A percentile compares a stretch with the other conserved stretches of the same genome.
These are phyloP conservation scores for Trochalopteron elliotii DNA, from an alignment of 2,113 vertebrate genomes.

Conservation along the genomic window DNA sequence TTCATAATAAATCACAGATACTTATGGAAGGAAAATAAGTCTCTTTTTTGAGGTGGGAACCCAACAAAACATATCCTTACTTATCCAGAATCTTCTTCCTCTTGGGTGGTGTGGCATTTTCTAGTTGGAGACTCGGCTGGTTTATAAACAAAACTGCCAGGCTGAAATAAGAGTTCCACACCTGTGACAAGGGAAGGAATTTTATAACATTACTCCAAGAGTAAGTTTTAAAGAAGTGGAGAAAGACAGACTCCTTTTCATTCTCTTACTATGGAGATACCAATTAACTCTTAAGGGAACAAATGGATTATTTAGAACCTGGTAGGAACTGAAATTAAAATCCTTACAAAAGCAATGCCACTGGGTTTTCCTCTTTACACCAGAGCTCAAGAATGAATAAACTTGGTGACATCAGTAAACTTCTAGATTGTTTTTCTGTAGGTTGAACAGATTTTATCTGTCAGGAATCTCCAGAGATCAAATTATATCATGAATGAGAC, in stretches of 20 bases:
- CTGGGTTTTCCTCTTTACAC: background rate
- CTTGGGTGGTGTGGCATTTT: slow-evolving; percentile 87
- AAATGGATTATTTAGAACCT: background rate
- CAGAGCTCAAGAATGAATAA: background rate
- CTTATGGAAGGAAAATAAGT: background rate
- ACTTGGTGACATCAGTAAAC: background rate
- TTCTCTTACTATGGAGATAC: background rate
- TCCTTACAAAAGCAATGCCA: background rate
- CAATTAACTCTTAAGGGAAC: background rate
- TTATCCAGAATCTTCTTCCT: slow-evolving; percentile 95
- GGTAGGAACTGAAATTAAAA: background rate
- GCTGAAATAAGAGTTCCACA: slow-evolving; percentile 99
- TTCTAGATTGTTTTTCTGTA: background rate
- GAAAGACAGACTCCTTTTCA: background rate
- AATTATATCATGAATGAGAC: background rate
- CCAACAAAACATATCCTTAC: slow-evolving; percentile 75
- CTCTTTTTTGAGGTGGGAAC: background rate
- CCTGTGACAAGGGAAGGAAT: slow-evolving; percentile 73
- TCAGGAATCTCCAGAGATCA: background rate
- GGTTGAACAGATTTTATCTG: background rate
- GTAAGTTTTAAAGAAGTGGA: background rate
- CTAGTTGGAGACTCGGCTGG: slow-evolving; percentile 95
- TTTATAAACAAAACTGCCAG: slow-evolving; percentile 97
- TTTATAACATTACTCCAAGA: background rate
- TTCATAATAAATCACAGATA: background rate